Evolutionary conservation across 1,140 invertebrate species (phyloP), one percentile per base, ranked within the genome.

Genomic region (Periplaneta americana): DNA sequence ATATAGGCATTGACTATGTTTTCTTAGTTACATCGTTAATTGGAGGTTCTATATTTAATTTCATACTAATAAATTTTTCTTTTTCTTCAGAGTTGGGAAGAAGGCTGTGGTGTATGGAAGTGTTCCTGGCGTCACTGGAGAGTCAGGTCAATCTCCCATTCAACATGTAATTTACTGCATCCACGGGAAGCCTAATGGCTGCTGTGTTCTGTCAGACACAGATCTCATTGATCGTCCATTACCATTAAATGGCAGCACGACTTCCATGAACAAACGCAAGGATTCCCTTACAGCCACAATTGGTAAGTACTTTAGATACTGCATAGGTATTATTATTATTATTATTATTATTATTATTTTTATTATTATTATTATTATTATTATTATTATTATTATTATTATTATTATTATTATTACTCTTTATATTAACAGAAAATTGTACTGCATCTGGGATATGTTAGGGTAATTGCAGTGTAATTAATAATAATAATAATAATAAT

Each of bases 81-180:
- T 9, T 11, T 66, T 6, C 28, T 66, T 22, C 48, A 66, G 48
- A 1, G 4, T 28, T 66, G 22, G 22, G 13, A 66, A 28, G 22
- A 66, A 37, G n/a, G 6, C 76, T 34, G 34, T 31, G 1, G 35
- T 34, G n/a, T 78, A 78, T 36, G 76, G 76, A 22, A 78, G 76
- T 31, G 18, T 78, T 31, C 35, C 76, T 10, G 2, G 17, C n/a
- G 34, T 22, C 13, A 15, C 76, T 22, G 34, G 33, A 15, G 34
- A 78, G 11, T 15, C 11, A 34, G 33, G 76, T n/a, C 35, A 36
- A 22, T 2, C 76, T 5, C 6, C 85, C 0, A 82, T 87, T 17
- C 88, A 88, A 82, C 88, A 88, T 82, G 87, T 91, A 15, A 89
- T 91, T 22, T 90, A 88, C 83, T 91, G 90, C 76, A 88, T 91